Evolutionary conservation across 2,113 vertebrate genomes (phyloP), one percentile per base, ranked within the genome.

Genomic region (Gavia stellata): DNA sequence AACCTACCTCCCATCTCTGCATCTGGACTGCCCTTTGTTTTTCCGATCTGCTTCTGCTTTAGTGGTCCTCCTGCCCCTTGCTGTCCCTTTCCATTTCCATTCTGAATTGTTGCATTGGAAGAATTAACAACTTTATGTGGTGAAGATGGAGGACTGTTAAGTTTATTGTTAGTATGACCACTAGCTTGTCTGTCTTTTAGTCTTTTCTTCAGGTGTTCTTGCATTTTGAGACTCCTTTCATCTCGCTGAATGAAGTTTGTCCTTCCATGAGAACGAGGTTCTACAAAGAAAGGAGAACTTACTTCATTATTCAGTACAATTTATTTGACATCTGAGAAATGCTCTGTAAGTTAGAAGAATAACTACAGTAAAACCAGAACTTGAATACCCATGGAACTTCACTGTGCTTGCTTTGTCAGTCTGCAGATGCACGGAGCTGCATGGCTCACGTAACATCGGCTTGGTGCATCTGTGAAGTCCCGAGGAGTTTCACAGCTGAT

Each of bases 161-260:
- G 81, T 91, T 97, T 97, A 59, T 96, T 98, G 94, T 97, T 97
- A 63, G 94, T 95, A 28, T 97, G 97, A 58, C 97, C 96, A 65
- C 93, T 94, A 70, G 94, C 84, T 92, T 98, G 98, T 63, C 95
- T 93, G 81, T 98, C 97, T 97, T 98, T 98, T 88, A 98, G 94
- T 29, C 98, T 98, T 83, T 98, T 98, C 94, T 98, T 98, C 90
- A 98, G 95, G 87, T 98, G 97, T 10, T 98, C 98, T 92, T 98
- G 98, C 92, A 97, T 97, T 97, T 98, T 98, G 75, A 97, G 90
- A 67, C 97, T 96, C 50, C 98, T 97, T 87, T 98, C 98, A 5
- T 98, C 97, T 55, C 97, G 93, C 61, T 97, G 97, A 73, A 97
- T 98, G 92, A 98, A 98, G 90, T 97, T 97, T 68, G 96, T 88